These are phyloP conservation scores for Cantharis rustica DNA, from an alignment of 2,888 invertebrate species.

Conservation along the genomic window DNA sequence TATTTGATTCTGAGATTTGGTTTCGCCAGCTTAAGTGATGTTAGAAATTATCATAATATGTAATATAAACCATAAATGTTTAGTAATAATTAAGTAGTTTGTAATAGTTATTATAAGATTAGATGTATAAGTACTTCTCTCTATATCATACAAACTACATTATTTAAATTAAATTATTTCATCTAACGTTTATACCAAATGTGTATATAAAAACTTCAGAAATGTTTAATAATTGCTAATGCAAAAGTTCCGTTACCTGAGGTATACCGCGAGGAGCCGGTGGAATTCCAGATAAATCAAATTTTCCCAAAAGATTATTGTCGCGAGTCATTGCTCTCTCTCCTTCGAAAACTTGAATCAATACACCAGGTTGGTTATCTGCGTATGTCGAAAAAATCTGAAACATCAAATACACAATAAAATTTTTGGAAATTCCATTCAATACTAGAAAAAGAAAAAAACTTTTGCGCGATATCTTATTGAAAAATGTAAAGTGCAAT, in stretches of 20 bases:
- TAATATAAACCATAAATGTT: too few relatives aligned
- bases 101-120: too few relatives aligned
- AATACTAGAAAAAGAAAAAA: neutral
- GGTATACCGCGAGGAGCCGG: slow-evolving; percentile 65
- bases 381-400: slow-evolving; percentile 64
- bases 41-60: too few relatives aligned
- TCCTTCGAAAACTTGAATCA: slow-evolving; percentile 64
- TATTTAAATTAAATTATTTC: too few relatives aligned
- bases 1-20: too few relatives aligned
- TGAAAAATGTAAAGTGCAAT: neutral
- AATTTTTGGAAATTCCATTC: neutral
- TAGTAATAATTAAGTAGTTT: too few relatives aligned
- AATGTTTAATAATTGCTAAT: neutral
- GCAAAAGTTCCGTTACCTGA: slow-evolving; percentile 45
- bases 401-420: slow-evolving; percentile 48
- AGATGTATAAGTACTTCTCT: too few relatives aligned
- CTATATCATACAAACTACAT: too few relatives aligned
- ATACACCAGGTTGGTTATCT: slow-evolving; percentile 71
- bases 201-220: too few relatives aligned
- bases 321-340: slow-evolving; percentile 65
- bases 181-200: too few relatives aligned
- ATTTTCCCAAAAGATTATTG: slow-evolving; percentile 69
- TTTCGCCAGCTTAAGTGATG: too few relatives aligned
- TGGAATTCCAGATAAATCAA: slow-evolving; percentile 69
- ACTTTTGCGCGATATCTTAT: neutral